Evolutionary conservation across 2,113 vertebrate species (phyloP), one percentile per base, ranked within the genome.

Genomic region (Syngnathus floridae): DNA sequence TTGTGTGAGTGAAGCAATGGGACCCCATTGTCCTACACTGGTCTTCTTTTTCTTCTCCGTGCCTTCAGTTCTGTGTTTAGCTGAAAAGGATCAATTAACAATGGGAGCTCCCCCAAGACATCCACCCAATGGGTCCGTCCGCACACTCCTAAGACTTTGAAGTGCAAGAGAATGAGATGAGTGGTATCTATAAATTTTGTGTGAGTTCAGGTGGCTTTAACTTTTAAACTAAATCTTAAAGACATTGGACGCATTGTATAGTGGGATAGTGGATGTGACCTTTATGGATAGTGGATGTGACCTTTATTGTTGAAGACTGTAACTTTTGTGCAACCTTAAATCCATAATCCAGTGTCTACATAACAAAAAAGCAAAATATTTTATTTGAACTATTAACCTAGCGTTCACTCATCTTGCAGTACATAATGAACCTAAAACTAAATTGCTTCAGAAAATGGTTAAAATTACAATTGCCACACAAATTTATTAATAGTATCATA

Each of bases 1-100:
- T 83, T 65, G 71, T 75, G 60, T 74, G 77, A 66, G 88, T 6
- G 88, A 90, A 85, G 86, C 89, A 88, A 84, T 83, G 76, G 83
- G 85, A 84, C 80, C 79, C 87, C 76, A 92, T 93, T 94, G 92
- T 93, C 87, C 88, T 75, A 87, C 65, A 43, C 87, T 88, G 37
- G 0, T 56, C 86, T 82, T 92, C 88, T 89, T 38, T 73, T 1
- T 89, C 87, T 90, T 87, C 90, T 91, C 89, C 12, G 21, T 45
- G 38, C 48, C 35, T 64, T 64, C 62, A 37, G 90, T 88, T 90
- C 90, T 90, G 87, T 92, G 92, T 91, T 91, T 80, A 85, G 87
- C 83, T 93, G 88, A 93, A 94, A 93, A 90, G 89, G 89, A 88
- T 90, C 90, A 92, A 93, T 92, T 91, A 92, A 94, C 92, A 94